phyloP scores from a whole-genome alignment of 2,888 invertebrate genomes.

The Nomada ferruginata region DNA sequence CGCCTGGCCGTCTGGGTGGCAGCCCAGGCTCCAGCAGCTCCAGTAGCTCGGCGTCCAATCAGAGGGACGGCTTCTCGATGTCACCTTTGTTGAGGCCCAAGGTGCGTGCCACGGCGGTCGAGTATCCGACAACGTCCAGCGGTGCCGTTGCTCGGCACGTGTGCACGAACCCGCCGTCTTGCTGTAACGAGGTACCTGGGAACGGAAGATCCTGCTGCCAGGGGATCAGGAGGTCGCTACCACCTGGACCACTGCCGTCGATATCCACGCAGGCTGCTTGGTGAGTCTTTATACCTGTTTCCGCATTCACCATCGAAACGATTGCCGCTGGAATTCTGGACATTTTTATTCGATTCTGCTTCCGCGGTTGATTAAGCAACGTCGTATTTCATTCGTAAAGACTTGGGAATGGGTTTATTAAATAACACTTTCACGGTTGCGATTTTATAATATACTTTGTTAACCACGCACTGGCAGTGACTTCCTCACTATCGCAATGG shows the following conservation, averaged over 20 bases:
- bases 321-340: no score
- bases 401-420: no score
- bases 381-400: no score
- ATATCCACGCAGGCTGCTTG: conserved; percentile 81
- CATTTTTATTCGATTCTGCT: no score
- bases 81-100: conserved; percentile 84
- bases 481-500: no score
- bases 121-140: conserved; percentile 70
- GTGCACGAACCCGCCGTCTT: conserved; percentile 73
- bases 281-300: conserved; percentile 71
- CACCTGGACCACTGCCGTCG: conserved; percentile 84
- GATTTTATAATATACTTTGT: no score
- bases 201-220: conserved; percentile 85
- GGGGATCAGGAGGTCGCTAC: conserved; percentile 86
- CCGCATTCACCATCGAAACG: background rate
- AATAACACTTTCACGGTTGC: no score
- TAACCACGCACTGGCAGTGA: no score
- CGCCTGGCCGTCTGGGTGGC: conserved; percentile 80
- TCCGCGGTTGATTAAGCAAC: no score
- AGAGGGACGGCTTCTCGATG: conserved; percentile 82
- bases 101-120: conserved; percentile 81
- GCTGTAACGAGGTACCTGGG: conserved; percentile 71
- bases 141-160: conserved; percentile 72
- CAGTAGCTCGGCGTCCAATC: conserved; percentile 82
- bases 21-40: conserved; percentile 85